These are phyloP conservation scores for Lepidurus packardi DNA, from an alignment of 1,140 invertebrate genomes.

Conservation along the genomic window DNA sequence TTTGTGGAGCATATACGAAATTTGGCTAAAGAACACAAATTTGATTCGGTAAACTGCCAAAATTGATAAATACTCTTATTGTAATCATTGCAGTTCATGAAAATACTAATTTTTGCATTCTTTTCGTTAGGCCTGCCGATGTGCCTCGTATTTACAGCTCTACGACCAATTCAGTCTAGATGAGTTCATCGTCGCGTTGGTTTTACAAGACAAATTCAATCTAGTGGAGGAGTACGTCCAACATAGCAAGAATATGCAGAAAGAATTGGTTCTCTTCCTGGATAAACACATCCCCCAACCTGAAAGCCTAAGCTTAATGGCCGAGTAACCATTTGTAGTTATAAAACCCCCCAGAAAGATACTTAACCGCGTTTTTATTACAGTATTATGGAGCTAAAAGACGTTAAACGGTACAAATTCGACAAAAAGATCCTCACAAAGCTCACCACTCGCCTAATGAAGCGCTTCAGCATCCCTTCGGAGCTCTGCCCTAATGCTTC, in stretches of 20 bases:
- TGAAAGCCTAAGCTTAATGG: neutral
- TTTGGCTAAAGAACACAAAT: slow-evolving; percentile 1
- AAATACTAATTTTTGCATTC: slow-evolving; percentile 24
- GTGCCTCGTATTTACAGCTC: slow-evolving; percentile 55
- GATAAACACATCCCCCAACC: slow-evolving; percentile 45
- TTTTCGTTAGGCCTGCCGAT: slow-evolving; percentile 53
- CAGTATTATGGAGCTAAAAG: neutral
- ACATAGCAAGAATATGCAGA: slow-evolving; percentile 53
- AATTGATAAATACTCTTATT: neutral
- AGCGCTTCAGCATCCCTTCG: slow-evolving; percentile 55
- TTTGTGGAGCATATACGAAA: slow-evolving; percentile 4
- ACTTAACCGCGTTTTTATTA: neutral
- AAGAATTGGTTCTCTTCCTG: slow-evolving; percentile 54
- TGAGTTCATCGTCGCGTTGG: slow-evolving; percentile 61
- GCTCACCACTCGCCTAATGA: slow-evolving; percentile 55
- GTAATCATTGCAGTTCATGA: too few species aligned
- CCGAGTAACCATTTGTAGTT: slow-evolving; percentile 10
- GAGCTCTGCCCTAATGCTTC: slow-evolving; percentile 58
- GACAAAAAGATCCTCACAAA: slow-evolving; percentile 54
- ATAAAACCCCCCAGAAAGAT: neutral
- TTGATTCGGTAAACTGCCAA: neutral
- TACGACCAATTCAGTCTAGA: slow-evolving; percentile 58
- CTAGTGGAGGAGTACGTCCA: slow-evolving; percentile 60
- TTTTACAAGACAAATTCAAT: slow-evolving; percentile 64
- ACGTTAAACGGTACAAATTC: neutral